Evolutionary conservation across 1,140 invertebrate species (phyloP), one percentile per base, ranked within the genome.

Genomic region (Platyscapa corneri): DNA sequence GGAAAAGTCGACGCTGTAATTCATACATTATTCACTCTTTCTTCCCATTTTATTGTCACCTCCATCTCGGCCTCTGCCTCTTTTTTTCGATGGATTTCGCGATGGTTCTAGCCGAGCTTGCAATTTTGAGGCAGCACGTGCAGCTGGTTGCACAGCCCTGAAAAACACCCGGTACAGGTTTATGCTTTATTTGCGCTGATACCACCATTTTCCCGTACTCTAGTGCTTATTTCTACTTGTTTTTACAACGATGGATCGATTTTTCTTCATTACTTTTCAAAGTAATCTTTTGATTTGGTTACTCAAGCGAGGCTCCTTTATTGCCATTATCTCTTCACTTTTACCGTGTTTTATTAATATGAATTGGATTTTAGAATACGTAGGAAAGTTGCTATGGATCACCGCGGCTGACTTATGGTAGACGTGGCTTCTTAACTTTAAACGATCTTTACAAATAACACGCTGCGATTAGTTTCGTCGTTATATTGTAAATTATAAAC

Each of bases 81-180:
- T 30, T 77, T 77, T 77, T n/a, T 77, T 56, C 27, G 3, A n/a
- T 30, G 56, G 42, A 77, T 32, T 67, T 20, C 16, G 5, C 7
- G 12, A 34, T 34, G 30, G 10, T 34, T 67, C 3, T 34, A 37
- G 14, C 42, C 46, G 30, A 79, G 20, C 53, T 64, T 79, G 77
- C 77, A 37, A 79, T 7, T 79, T 70, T 53, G 65, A 80, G 5
- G 46, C 56, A 53, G 20, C 77, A 39, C 56, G 77, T 64, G n/a
- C 77, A 37, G 16, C n/a, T 42, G 6, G 6, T 18, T 49, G 23
- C 23, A 46, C 39, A 76, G 0, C 46, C 30, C 27, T 76, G 14
- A 27, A 1, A 37, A 60, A 64, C 14, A 37, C 1, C 37, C 3
- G 56, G 16, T 64, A 60, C 49, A 39, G 20, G n/a, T 76, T 76